Percentiles rank a stretch among this genome's conserved stretches.
Evolutionary conservation across 2,888 invertebrate species (phyloP).

Genomic region (Calliopum simillimum): DNA sequence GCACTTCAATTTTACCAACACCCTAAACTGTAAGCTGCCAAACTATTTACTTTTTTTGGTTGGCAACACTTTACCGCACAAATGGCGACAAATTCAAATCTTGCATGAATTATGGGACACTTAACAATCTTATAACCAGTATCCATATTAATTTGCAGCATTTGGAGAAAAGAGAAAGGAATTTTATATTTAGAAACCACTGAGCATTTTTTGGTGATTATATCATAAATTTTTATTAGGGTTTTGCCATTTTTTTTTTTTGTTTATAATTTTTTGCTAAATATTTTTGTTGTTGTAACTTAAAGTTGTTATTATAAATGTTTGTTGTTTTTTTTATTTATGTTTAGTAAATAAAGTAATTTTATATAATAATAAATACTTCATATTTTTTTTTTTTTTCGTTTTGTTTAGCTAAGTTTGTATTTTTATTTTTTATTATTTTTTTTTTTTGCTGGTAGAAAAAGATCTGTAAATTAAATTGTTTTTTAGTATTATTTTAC

Average conservation of each 20-base stretch:
- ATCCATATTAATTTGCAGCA: too few relatives aligned
- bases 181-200: slow-evolving; percentile 15
- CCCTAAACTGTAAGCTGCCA: too few relatives aligned
- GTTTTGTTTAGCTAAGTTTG: slow-evolving; percentile 44
- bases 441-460: slow-evolving; percentile 39
- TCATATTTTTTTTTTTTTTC: slow-evolving; percentile 39
- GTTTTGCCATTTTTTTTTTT: slow-evolving; percentile 51
- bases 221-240: slow-evolving; percentile 65
- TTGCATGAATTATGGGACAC: too few relatives aligned
- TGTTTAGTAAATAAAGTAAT: slow-evolving; percentile 35
- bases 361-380: slow-evolving; percentile 34
- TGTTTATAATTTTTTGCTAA: slow-evolving; percentile 47
- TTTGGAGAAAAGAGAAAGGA: slow-evolving; percentile 3
- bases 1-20: too few relatives aligned
- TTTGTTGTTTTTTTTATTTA: slow-evolving; percentile 31
- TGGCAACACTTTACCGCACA: too few relatives aligned
- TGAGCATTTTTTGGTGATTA: slow-evolving; percentile 52
- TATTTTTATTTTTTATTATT: slow-evolving; percentile 43
- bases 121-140: too few relatives aligned
- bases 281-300: slow-evolving; percentile 47
- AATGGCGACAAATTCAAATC: too few relatives aligned
- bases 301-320: slow-evolving; percentile 43
- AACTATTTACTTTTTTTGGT: too few relatives aligned
- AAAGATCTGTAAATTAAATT: slow-evolving; percentile 14
- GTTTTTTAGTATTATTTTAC: slow-evolving; percentile 3